phyloP scores from a whole-genome alignment of 1,140 invertebrate genomes.

The Muscidifurax raptorellus region DNA sequence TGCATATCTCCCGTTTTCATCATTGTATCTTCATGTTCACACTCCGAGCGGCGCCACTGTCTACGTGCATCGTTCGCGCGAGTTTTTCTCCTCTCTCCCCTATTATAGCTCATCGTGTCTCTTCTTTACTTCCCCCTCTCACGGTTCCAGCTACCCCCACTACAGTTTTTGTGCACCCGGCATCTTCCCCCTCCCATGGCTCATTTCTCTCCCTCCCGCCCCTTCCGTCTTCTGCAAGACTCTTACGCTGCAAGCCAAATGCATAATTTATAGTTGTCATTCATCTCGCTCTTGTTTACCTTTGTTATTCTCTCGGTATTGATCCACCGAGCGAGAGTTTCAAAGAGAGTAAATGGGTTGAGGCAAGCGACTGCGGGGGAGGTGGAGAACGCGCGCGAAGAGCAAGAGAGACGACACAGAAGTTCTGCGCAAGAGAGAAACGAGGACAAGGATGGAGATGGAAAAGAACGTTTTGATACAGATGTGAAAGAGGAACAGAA shows the following conservation, averaged over 20 bases:
- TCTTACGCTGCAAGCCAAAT: conserved; percentile 60
- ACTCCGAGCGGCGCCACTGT: background rate
- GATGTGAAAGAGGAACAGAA: conserved; percentile 13
- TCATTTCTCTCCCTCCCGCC: background rate
- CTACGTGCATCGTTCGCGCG: background rate
- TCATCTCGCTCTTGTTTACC: conserved; percentile 67
- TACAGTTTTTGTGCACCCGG: background rate
- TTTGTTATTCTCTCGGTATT: conserved; percentile 71
- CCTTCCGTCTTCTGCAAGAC: background rate
- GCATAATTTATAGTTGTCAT: conserved; percentile 70
- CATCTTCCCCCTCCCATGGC: background rate
- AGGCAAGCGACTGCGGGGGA: conserved; percentile 52
- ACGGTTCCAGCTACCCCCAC: background rate
- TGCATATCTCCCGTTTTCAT: background rate
- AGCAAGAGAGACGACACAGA: conserved; percentile 27
- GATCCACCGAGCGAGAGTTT: conserved; percentile 68
- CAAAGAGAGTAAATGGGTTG: conserved; percentile 71
- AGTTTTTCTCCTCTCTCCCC: background rate
- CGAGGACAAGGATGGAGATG: conserved; percentile 66
- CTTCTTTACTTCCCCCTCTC: background rate
- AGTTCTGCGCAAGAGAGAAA: conserved; percentile 57
- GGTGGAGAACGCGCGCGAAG: conserved; percentile 47
- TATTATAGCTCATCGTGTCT: background rate
- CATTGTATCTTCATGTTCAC: background rate
- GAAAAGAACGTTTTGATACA: conserved; percentile 45